Evolutionary conservation across 2,888 invertebrate species (phyloP).

Genomic region (Linnaemya vulpina): DNA sequence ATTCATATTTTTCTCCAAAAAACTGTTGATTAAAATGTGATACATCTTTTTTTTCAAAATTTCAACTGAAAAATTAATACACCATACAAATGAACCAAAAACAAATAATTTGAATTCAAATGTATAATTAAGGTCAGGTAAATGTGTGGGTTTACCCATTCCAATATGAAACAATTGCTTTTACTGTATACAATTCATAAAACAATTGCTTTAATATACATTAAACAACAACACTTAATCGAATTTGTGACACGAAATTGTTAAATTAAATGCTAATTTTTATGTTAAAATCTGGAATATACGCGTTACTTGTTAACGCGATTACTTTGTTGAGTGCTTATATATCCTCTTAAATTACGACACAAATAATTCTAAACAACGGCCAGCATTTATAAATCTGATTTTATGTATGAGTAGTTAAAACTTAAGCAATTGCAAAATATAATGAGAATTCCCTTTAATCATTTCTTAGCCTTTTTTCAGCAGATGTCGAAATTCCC

Average conservation of each 20-base stretch:
- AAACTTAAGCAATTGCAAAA: background rate
- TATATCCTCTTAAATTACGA: constrained; percentile 31
- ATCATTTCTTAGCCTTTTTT: constrained; percentile 9
- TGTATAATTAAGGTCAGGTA: no score
- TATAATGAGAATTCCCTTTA: constrained; percentile 5
- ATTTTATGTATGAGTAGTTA: constrained; percentile 25
- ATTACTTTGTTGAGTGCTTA: constrained; percentile 29
- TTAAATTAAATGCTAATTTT: background rate
- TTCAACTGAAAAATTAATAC: no score
- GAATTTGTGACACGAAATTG: background rate
- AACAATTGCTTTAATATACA: no score
- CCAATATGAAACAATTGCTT: no score
- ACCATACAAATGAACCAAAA: no score
- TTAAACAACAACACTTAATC: no score
- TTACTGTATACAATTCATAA: no score
- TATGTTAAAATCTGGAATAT: background rate
- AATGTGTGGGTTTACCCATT: no score
- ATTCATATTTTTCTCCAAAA: no score
- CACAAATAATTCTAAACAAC: background rate
- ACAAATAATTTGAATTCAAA: no score
- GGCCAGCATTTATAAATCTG: constrained; percentile 10
- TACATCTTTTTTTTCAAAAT: no score
- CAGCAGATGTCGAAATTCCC: constrained; percentile 45
- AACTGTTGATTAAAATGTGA: no score
- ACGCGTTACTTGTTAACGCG: background rate